These are phyloP conservation scores for Papilio protenor DNA, from an alignment of 2,888 invertebrate species.

Conservation along the genomic window DNA sequence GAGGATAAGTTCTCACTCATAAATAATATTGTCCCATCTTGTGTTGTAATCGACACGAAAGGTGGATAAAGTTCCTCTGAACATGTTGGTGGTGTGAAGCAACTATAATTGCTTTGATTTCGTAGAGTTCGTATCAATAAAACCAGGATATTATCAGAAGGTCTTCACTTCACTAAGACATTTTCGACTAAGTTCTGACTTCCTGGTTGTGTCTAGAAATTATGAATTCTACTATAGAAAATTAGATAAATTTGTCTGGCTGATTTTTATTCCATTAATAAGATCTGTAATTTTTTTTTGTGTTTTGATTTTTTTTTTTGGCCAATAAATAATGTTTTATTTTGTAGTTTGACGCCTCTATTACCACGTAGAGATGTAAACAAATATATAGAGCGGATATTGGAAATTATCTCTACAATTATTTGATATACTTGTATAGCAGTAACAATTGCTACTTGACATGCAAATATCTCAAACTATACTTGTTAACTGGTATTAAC, in stretches of 20 bases:
- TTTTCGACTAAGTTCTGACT: neutral
- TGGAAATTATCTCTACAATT: neutral
- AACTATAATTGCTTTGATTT: slow-evolving; percentile 13
- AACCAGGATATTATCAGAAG: neutral
- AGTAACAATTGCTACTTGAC: neutral
- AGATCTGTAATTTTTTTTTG: no score
- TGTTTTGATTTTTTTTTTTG: no score
- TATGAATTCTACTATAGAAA: neutral
- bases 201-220: neutral
- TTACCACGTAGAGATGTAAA: neutral
- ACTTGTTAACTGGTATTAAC: no score
- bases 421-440: neutral
- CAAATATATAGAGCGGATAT: neutral
- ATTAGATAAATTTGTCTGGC: neutral
- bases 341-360: neutral
- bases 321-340: no score
- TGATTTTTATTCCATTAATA: no score
- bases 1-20: neutral
- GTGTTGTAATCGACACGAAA: neutral
- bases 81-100: neutral
- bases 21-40: neutral
- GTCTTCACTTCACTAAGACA: neutral
- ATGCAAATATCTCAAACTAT: neutral
- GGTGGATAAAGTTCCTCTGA: neutral
- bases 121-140: neutral